These are phyloP conservation scores for Delia radicum DNA, from an alignment of 1,140 invertebrate genomes.

Conservation along the genomic window DNA sequence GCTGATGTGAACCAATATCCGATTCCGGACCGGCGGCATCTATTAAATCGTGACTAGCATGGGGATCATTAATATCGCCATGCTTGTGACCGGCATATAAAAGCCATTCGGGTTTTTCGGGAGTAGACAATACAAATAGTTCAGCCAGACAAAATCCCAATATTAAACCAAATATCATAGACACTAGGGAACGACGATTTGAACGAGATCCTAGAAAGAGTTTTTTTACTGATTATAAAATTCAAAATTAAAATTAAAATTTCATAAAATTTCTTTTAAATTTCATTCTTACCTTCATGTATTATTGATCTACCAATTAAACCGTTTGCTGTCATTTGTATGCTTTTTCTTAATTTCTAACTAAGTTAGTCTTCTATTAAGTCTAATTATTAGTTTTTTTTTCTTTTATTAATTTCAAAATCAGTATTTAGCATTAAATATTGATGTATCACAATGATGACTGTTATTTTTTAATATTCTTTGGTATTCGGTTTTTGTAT, in stretches of 20 bases:
- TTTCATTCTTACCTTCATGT: conserved; percentile 40
- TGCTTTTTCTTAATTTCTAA: neutral
- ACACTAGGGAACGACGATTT: conserved; percentile 49
- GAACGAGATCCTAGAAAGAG: conserved; percentile 39
- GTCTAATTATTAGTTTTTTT: neutral
- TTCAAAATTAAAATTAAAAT: no score
- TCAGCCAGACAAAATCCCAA: conserved; percentile 51
- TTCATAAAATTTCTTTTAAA: no score
- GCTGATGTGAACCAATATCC: conserved; percentile 54
- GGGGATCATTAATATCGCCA: conserved; percentile 60
- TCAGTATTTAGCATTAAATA: neutral
- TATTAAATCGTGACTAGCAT: conserved; percentile 62
- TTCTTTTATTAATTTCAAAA: neutral
- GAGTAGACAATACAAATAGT: conserved; percentile 44
- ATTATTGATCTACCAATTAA: conserved; percentile 43
- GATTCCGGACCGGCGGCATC: conserved; percentile 60
- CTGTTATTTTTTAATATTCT: neutral
- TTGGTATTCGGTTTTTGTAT: neutral
- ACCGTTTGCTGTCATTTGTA: conserved; percentile 48
- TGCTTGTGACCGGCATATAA: conserved; percentile 44
- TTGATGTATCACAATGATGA: neutral
- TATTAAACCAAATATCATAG: conserved; percentile 47
- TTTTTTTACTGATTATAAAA: no score
- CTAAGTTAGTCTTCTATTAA: neutral
- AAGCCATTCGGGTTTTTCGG: conserved; percentile 34